phyloP scores from a whole-genome alignment of 2,797 vertebrate species.

The Ambastaia sidthimunki region DNA sequence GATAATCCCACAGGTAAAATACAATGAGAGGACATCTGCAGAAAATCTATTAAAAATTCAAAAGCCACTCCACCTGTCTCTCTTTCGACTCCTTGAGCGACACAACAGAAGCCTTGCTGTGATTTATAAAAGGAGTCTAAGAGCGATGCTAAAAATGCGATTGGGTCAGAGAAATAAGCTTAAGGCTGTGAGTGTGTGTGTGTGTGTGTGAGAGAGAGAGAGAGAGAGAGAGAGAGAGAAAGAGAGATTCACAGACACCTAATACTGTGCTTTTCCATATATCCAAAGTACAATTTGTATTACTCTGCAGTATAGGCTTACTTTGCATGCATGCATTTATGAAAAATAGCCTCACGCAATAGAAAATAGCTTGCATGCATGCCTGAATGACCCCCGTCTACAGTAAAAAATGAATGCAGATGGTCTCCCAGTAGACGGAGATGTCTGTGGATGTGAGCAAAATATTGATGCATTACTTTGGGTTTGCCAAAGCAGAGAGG shows the following conservation, averaged over 20 bases:
- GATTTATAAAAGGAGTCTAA: constrained; percentile 33
- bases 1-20: constrained; percentile 1
- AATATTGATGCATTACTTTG: constrained; percentile 42
- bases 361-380: constrained; percentile 56
- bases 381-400: constrained; percentile 56
- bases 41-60: constrained; percentile 33
- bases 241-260: constrained; percentile 60
- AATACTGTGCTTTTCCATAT: constrained; percentile 67
- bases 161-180: constrained; percentile 10
- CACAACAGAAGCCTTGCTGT: constrained; percentile 39
- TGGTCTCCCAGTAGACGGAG: constrained; percentile 37
- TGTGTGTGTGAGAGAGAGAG: constrained; percentile 24
- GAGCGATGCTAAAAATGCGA: constrained; percentile 10
- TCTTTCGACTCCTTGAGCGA: constrained; percentile 25
- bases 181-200: constrained; percentile 1
- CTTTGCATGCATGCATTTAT: constrained; percentile 70
- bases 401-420: constrained; percentile 55
- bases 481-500: neutral
- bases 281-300: constrained; percentile 69
- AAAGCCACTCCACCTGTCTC: constrained; percentile 27
- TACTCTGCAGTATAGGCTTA: constrained; percentile 63
- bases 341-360: constrained; percentile 60
- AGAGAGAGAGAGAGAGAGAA: constrained; percentile 46
- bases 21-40: constrained; percentile 11
- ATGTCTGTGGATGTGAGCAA: constrained; percentile 28